Percentiles rank a stretch among this genome's conserved stretches.
Evolutionary conservation across 2,113 vertebrate genomes (phyloP).

Genomic region (Perca flavescens): DNA sequence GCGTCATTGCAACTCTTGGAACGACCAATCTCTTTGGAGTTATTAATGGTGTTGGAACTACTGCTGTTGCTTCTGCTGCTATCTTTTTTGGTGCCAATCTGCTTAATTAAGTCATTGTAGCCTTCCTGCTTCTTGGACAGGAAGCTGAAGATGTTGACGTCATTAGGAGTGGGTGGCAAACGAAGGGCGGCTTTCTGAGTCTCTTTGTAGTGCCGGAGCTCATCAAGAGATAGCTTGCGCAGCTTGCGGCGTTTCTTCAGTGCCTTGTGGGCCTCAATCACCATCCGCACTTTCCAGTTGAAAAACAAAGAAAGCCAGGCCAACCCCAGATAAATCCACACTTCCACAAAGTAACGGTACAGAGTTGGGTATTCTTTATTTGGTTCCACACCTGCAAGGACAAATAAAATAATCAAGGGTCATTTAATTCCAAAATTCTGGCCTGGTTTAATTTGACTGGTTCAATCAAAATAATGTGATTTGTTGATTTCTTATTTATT

Average conservation of each 20-base stretch:
- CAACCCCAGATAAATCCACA: slow-evolving; percentile 97
- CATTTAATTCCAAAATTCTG: background rate
- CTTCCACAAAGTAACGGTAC: slow-evolving; percentile 97
- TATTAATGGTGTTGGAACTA: slow-evolving; percentile 29
- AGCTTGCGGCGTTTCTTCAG: slow-evolving; percentile 95
- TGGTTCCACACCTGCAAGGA: slow-evolving; percentile 91
- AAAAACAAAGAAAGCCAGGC: slow-evolving; percentile 98
- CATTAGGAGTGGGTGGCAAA: slow-evolving; percentile 83
- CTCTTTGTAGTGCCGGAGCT: slow-evolving; percentile 83
- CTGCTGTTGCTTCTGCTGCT: slow-evolving; percentile 71
- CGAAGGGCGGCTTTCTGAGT: slow-evolving; percentile 84
- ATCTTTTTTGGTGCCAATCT: slow-evolving; percentile 89
- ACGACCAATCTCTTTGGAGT: slow-evolving; percentile 63
- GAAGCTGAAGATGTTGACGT: slow-evolving; percentile 95
- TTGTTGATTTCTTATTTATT: background rate
- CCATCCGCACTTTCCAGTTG: slow-evolving; percentile 99
- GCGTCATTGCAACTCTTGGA: slow-evolving; percentile 82
- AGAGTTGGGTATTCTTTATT: slow-evolving; percentile 91
- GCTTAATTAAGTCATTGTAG: slow-evolving; percentile 96
- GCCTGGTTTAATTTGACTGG: background rate
- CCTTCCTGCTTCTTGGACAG: slow-evolving; percentile 95
- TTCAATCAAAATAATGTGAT: background rate
- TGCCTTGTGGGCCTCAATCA: slow-evolving; percentile 97
- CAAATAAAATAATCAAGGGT: slow-evolving; percentile 3
- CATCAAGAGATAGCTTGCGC: slow-evolving; percentile 92